These are phyloP conservation scores for Ladona fulva DNA, from an alignment of 1,140 invertebrate species.

Conservation along the genomic window DNA sequence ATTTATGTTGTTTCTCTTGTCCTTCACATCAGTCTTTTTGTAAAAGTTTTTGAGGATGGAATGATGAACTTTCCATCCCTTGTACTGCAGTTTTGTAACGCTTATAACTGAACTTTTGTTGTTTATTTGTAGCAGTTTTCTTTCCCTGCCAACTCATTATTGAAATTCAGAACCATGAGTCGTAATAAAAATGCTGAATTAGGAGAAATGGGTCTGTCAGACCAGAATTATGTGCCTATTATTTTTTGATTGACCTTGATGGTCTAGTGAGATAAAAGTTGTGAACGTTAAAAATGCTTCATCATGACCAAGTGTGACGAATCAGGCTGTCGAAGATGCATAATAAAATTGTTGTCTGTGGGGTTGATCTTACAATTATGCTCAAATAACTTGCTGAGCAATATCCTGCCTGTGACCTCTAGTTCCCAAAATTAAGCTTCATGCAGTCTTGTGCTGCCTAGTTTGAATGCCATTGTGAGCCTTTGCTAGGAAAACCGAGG, in stretches of 20 bases:
- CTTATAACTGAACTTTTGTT: too few relatives aligned
- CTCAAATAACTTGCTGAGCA: background rate
- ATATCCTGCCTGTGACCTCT: background rate
- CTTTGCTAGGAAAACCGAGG: too few relatives aligned
- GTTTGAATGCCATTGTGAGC: too few relatives aligned
- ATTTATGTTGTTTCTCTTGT: too few relatives aligned
- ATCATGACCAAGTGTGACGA: background rate
- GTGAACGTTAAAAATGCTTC: background rate
- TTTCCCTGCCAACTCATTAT: background rate
- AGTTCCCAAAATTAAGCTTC: background rate
- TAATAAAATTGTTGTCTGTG: background rate
- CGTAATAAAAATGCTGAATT: background rate
- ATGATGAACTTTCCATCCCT: background rate
- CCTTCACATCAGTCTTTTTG: background rate
- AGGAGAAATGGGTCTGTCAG: background rate
- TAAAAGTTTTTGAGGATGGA: background rate
- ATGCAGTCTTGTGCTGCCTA: background rate
- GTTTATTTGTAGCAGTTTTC: background rate
- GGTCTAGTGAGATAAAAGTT: background rate
- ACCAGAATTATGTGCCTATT: background rate
- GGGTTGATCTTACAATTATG: background rate
- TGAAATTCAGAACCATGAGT: background rate
- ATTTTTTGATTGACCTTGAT: background rate
- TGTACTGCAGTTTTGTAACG: background rate
- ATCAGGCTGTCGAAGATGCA: background rate